Conservation (phyloP, 1,140 invertebrate species). For the Drosophila sproati region DNA sequence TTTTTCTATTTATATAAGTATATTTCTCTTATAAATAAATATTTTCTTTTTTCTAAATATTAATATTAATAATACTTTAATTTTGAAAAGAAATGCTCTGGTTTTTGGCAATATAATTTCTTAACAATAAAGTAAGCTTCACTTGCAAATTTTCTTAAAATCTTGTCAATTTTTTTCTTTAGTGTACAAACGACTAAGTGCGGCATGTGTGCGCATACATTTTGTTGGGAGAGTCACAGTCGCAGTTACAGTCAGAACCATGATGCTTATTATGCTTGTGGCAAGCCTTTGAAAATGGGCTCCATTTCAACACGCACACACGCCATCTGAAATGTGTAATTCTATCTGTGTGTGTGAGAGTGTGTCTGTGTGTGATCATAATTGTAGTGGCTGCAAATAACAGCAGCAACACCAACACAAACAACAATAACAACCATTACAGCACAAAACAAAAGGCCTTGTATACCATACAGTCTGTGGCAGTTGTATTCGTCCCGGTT, state of each 20-base stretch:
- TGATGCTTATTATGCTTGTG: slow-evolving; percentile 60
- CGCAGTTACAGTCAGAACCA: slow-evolving; percentile 17
- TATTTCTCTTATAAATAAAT: too few relatives aligned
- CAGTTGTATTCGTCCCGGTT: slow-evolving; percentile 10
- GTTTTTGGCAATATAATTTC: too few relatives aligned
- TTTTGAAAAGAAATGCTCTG: too few relatives aligned
- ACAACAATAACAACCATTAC: background rate
- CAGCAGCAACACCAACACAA: slow-evolving; percentile 14
- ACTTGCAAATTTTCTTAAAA: too few relatives aligned
- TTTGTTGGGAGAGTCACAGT: slow-evolving; percentile 40
- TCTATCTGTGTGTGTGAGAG: slow-evolving; percentile 41
- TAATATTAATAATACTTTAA: too few relatives aligned
- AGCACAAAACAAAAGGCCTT: slow-evolving; percentile 49
- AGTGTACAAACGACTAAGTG: background rate
- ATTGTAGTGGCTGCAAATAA: slow-evolving; percentile 61
- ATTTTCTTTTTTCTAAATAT: too few relatives aligned
- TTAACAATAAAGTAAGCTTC: too few relatives aligned
- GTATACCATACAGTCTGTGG: slow-evolving; percentile 20
- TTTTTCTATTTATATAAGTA: too few relatives aligned
- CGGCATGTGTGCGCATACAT: slow-evolving; percentile 53
- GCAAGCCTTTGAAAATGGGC: slow-evolving; percentile 58
- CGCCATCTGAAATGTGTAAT: slow-evolving; percentile 10
- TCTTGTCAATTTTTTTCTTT: too few relatives aligned
- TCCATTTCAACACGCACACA: slow-evolving; percentile 66
- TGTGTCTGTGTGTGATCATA: slow-evolving; percentile 56